Percentiles rank a stretch among this genome's conserved stretches.
These are phyloP conservation scores for Drosophila anomelani DNA, from an alignment of 2,888 invertebrate genomes.

Conservation along the genomic window DNA sequence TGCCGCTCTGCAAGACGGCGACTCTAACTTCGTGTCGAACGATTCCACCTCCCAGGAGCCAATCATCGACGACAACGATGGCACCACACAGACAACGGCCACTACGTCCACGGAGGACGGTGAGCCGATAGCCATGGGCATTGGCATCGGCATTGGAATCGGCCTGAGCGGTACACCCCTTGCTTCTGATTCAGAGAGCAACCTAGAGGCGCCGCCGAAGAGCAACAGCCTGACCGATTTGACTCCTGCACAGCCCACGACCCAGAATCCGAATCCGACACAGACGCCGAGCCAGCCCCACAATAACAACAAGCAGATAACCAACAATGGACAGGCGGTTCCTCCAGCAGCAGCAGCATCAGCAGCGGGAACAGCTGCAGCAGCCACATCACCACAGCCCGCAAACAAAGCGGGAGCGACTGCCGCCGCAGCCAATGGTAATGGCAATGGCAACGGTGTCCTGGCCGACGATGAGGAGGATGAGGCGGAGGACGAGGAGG, in stretches of 20 bases:
- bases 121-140: conserved; percentile 49
- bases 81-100: conserved; percentile 86
- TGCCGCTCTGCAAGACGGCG: conserved; percentile 75
- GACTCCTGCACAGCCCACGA: conserved; percentile 24
- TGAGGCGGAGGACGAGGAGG: conserved; percentile 50
- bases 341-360: conserved; percentile 44
- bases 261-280: conserved; percentile 19
- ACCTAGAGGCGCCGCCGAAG: conserved; percentile 88
- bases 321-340: conserved; percentile 38
- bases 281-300: conserved; percentile 29
- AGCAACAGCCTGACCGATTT: conserved; percentile 75
- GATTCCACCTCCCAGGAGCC: conserved; percentile 84
- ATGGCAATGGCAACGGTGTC: conserved; percentile 74
- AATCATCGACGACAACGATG: conserved; percentile 81
- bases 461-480: conserved; percentile 54
- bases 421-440: conserved; percentile 58
- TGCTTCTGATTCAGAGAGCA: conserved; percentile 90
- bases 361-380: conserved; percentile 59
- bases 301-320: conserved; percentile 35
- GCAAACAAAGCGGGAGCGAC: conserved; percentile 73
- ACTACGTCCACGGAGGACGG: conserved; percentile 83
- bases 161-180: conserved; percentile 66
- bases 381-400: conserved; percentile 17
- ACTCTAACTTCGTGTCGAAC: conserved; percentile 83
- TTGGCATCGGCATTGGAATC: conserved; percentile 25